Conservation (phyloP, 1,140 invertebrate genomes). For the Pseudomyrmex dendroicus region DNA sequence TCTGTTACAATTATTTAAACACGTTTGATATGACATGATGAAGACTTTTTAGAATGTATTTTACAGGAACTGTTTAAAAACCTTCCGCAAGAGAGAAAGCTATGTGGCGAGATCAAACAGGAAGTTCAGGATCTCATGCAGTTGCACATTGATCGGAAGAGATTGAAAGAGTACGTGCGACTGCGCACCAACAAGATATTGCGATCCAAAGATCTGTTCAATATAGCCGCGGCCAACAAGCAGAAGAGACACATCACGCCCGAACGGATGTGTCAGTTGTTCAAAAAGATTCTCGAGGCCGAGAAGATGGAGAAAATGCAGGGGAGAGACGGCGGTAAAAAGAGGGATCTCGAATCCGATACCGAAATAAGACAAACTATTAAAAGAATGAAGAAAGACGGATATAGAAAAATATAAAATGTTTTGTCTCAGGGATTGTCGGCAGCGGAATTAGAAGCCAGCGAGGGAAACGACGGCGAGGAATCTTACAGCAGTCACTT, state of each 20-base stretch:
- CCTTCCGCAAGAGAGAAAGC: conserved; percentile 82
- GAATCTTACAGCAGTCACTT: conserved; percentile 79
- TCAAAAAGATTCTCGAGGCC: conserved; percentile 84
- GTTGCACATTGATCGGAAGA: conserved; percentile 82
- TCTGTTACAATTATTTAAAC: background rate
- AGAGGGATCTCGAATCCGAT: conserved; percentile 83
- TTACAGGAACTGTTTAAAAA: conserved; percentile 81
- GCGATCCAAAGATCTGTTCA: conserved; percentile 84
- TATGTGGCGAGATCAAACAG: conserved; percentile 82
- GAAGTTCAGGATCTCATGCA: conserved; percentile 83
- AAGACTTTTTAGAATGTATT: too few species aligned
- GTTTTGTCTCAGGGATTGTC: conserved; percentile 71
- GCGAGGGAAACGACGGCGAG: conserved; percentile 80
- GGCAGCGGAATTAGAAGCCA: conserved; percentile 77
- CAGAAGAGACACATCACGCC: conserved; percentile 83
- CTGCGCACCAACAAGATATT: conserved; percentile 81
- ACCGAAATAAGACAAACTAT: conserved; percentile 83
- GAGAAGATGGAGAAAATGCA: conserved; percentile 82
- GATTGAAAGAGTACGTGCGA: conserved; percentile 82
- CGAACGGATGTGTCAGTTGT: conserved; percentile 85
- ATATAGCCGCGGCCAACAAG: conserved; percentile 83
- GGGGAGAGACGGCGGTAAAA: conserved; percentile 77
- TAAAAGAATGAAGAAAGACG: conserved; percentile 81
- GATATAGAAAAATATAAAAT: conserved; percentile 7
- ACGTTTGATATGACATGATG: background rate